phyloP scores from a whole-genome alignment of 2,797 vertebrate genomes.

The Austrolebias charrua region DNA sequence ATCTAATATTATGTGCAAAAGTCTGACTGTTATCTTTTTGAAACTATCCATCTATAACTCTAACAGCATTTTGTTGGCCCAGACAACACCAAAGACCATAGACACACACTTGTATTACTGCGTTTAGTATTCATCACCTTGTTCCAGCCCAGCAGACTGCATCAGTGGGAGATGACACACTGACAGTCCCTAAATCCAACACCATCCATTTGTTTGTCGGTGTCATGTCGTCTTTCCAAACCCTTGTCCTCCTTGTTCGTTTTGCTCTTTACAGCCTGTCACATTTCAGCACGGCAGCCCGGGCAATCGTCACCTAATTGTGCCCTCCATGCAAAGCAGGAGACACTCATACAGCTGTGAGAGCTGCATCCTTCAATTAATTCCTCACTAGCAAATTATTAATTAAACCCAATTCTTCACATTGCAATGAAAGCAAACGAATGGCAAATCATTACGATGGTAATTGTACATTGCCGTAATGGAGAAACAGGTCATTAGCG shows the following conservation, averaged over 20 bases:
- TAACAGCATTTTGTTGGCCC: constrained; percentile 18
- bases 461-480: constrained; percentile 75
- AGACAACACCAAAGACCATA: constrained; percentile 8
- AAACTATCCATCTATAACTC: neutral
- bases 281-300: constrained; percentile 51
- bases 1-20: too few species aligned
- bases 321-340: constrained; percentile 45
- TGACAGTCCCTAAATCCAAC: constrained; percentile 33
- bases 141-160: constrained; percentile 31
- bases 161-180: constrained; percentile 22
- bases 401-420: constrained; percentile 72
- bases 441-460: constrained; percentile 73
- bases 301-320: constrained; percentile 57
- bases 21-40: too few species aligned
- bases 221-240: constrained; percentile 31
- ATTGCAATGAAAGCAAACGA: constrained; percentile 72
- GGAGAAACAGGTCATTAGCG: constrained; percentile 74
- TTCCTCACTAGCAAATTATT: constrained; percentile 71
- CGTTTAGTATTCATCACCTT: constrained; percentile 24
- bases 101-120: neutral
- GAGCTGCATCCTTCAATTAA: constrained; percentile 63
- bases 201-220: constrained; percentile 57
- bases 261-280: constrained; percentile 50
- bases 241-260: neutral
- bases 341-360: constrained; percentile 48